Conservation (phyloP, 2,888 invertebrate genomes). For the Neuroscelio doddi region DNA sequence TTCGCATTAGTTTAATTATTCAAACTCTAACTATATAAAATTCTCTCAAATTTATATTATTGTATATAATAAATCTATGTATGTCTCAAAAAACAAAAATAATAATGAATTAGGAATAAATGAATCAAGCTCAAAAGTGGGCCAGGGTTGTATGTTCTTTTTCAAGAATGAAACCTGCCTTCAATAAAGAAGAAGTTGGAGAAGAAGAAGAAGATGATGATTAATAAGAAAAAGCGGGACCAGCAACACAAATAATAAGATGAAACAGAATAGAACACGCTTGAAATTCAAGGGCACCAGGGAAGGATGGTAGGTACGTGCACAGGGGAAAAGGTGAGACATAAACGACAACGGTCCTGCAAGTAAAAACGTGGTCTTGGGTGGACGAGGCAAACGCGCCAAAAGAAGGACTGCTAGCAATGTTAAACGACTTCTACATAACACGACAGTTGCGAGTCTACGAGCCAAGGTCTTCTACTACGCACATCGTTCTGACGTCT, state of each 20-base stretch:
- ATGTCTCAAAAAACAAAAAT: conserved; percentile 12
- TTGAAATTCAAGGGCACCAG: conserved; percentile 61
- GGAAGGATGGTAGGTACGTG: conserved; percentile 51
- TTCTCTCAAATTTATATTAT: too few species aligned
- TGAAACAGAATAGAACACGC: conserved; percentile 51
- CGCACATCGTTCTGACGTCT: conserved; percentile 19
- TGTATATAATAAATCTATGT: too few species aligned
- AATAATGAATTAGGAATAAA: not conserved
- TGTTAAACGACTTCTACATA: conserved; percentile 41
- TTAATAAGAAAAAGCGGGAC: conserved; percentile 40
- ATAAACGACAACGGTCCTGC: conserved; percentile 46
- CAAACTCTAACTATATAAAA: too few species aligned
- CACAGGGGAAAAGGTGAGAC: conserved; percentile 38
- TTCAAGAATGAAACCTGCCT: conserved; percentile 27
- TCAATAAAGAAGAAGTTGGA: conserved; percentile 11
- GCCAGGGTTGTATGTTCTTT: conserved; percentile 43
- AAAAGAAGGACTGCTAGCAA: conserved; percentile 52
- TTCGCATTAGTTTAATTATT: too few species aligned
- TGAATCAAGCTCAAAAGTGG: conserved; percentile 43
- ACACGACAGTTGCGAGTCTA: conserved; percentile 25
- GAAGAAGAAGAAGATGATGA: conserved; percentile 19
- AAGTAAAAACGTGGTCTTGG: conserved; percentile 45
- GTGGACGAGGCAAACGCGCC: conserved; percentile 40
- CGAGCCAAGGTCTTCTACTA: conserved; percentile 46
- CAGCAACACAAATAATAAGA: conserved; percentile 50